phyloP scores from a whole-genome alignment of 2,888 invertebrate species.

The Octodonta nipae region DNA sequence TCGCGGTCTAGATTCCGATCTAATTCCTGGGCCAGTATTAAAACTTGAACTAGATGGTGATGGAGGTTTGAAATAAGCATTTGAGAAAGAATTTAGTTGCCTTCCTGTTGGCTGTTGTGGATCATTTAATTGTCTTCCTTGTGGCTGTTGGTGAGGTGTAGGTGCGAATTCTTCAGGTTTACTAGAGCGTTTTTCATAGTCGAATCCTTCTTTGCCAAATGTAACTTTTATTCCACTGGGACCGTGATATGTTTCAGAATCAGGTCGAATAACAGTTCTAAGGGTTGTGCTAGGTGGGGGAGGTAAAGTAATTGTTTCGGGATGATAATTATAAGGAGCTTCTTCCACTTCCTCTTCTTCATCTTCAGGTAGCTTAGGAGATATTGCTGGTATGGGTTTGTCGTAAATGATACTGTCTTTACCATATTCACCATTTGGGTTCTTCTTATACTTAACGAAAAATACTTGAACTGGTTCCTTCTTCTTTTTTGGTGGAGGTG shows the following conservation, averaged over 20 bases:
- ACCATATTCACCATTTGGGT: constrained; percentile 54
- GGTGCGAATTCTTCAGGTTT: constrained; percentile 35
- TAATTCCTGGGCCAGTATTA: constrained; percentile 20
- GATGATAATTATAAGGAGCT: constrained; percentile 30
- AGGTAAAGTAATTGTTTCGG: constrained; percentile 27
- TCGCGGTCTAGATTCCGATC: constrained; percentile 30
- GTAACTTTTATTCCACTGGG: constrained; percentile 70
- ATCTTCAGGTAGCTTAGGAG: constrained; percentile 48
- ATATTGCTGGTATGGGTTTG: constrained; percentile 64
- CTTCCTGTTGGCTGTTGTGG: constrained; percentile 19
- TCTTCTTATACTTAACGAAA: constrained; percentile 82
- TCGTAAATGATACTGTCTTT: constrained; percentile 66
- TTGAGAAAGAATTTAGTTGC: constrained; percentile 24
- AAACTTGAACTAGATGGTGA: too few relatives aligned
- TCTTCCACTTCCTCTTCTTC: constrained; percentile 43
- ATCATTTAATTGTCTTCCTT: constrained; percentile 9
- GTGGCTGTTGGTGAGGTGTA: constrained; percentile 6
- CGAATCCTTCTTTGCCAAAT: constrained; percentile 54
- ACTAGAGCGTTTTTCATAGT: constrained; percentile 36
- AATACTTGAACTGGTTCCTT: constrained; percentile 83
- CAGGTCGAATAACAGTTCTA: constrained; percentile 72
- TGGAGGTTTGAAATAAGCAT: constrained; percentile 19
- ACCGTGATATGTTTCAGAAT: constrained; percentile 71
- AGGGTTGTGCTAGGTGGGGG: constrained; percentile 63
- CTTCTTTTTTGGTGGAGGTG: constrained; percentile 43